Percentiles rank a stretch among this genome's conserved stretches.
Evolutionary conservation across 1,140 invertebrate genomes (phyloP).

Genomic region (Aradophagus sp.): DNA sequence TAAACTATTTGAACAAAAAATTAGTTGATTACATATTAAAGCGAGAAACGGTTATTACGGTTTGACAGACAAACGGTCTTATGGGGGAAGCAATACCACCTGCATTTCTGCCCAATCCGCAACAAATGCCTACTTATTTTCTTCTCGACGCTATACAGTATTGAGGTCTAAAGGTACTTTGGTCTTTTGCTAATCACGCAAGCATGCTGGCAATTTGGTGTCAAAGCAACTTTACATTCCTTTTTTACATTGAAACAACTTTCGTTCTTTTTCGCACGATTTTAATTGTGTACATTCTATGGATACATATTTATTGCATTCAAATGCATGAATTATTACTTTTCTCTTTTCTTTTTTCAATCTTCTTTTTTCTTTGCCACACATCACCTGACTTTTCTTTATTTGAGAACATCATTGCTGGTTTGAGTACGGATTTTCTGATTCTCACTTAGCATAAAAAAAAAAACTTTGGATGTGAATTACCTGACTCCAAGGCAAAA

Average conservation of each 20-base stretch:
- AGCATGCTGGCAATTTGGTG: constrained; percentile 55
- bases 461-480: constrained; percentile 22
- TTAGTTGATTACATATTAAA: constrained; percentile 38
- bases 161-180: constrained; percentile 76
- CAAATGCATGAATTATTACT: background rate
- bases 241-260: constrained; percentile 37
- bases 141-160: constrained; percentile 76
- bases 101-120: constrained; percentile 75
- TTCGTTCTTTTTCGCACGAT: constrained; percentile 59
- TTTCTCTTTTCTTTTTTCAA: too few relatives aligned
- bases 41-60: constrained; percentile 66
- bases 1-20: too few relatives aligned
- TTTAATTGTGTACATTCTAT: too few relatives aligned
- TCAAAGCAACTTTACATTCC: constrained; percentile 21
- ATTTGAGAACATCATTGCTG: constrained; percentile 5
- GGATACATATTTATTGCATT: constrained; percentile 24
- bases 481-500: constrained; percentile 19
- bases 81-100: constrained; percentile 75
- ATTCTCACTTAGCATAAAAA: constrained; percentile 9
- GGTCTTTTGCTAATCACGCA: constrained; percentile 61
- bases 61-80: constrained; percentile 75
- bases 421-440: constrained; percentile 3
- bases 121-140: constrained; percentile 76
- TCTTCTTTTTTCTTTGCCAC: too few relatives aligned
- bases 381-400: constrained; percentile 15